Conservation (phyloP, 2,888 invertebrate species). For the Cataglyphis livida region DNA sequence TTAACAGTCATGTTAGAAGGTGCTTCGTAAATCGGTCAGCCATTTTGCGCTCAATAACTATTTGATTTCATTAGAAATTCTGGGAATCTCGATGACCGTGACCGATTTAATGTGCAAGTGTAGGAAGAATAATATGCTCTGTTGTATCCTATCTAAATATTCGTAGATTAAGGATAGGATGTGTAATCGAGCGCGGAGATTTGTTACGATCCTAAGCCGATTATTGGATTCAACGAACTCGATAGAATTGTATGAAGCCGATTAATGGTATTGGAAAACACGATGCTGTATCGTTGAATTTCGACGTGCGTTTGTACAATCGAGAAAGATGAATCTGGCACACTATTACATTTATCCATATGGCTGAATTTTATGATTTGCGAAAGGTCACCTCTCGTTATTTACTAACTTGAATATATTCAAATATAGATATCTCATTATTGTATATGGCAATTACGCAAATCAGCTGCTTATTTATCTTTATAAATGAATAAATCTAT, state of each 20-base stretch:
- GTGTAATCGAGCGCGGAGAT: constrained; percentile 54
- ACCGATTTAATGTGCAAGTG: constrained; percentile 10
- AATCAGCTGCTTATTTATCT: not conserved
- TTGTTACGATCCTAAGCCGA: constrained; percentile 52
- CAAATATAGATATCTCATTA: not conserved
- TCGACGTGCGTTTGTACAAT: constrained; percentile 12
- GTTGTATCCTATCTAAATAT: constrained; percentile 40
- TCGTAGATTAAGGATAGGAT: constrained; percentile 47
- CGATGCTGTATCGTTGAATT: constrained; percentile 18
- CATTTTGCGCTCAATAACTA: not conserved
- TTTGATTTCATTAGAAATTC: constrained; percentile 11
- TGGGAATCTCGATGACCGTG: not conserved
- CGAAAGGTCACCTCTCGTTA: not conserved
- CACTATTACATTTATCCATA: constrained; percentile 25
- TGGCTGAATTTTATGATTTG: not conserved
- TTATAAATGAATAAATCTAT: constrained; percentile 2
- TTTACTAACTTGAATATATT: constrained; percentile 11
- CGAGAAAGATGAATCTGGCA: constrained; percentile 10
- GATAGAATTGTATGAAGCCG: constrained; percentile 56
- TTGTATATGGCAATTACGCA: not conserved
- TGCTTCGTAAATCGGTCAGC: not conserved
- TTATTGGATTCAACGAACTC: constrained; percentile 56
- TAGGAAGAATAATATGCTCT: constrained; percentile 35
- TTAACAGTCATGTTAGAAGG: constrained; percentile 8
- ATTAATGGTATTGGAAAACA: constrained; percentile 50